A percentile compares a stretch with the other conserved stretches of the same genome.
Evolutionary conservation across 2,888 invertebrate species (phyloP).

Genomic region (Limulus polyphemus): DNA sequence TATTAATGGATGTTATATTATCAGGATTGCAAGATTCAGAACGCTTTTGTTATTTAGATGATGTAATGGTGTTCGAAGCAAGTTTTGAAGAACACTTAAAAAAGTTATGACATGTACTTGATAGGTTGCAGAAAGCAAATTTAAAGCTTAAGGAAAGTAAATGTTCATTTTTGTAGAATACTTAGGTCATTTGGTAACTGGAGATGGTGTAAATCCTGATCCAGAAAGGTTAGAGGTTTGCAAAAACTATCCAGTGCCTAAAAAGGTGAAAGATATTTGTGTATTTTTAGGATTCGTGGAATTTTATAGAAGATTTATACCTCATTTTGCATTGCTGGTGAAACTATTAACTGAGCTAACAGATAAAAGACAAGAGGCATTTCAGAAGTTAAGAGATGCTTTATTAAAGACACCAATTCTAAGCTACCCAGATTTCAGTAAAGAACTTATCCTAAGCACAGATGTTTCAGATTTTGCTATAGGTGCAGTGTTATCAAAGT

Average conservation of each 20-base stretch:
- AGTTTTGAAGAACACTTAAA: too few species aligned
- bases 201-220: neutral
- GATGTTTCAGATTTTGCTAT: too few species aligned
- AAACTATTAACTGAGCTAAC: slow-evolving; percentile 4
- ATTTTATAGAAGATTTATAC: slow-evolving; percentile 5
- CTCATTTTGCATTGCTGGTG: neutral
- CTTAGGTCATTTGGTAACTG: slow-evolving; percentile 6
- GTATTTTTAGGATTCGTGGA: slow-evolving; percentile 4
- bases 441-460: too few species aligned
- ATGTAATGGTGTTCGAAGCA: too few species aligned
- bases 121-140: too few species aligned
- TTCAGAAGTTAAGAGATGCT: neutral
- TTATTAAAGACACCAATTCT: neutral
- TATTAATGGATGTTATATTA: too few species aligned
- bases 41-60: too few species aligned
- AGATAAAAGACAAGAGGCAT: neutral
- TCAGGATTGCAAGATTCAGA: too few species aligned
- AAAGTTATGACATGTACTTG: too few species aligned
- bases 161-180: slow-evolving; percentile 21
- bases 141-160: slow-evolving; percentile 18
- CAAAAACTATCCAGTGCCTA: neutral
- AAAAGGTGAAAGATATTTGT: neutral
- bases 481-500: too few species aligned
- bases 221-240: neutral
- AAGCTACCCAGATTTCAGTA: too few species aligned